phyloP scores from a whole-genome alignment of 2,113 vertebrate genomes.

The Indicator indicator region DNA sequence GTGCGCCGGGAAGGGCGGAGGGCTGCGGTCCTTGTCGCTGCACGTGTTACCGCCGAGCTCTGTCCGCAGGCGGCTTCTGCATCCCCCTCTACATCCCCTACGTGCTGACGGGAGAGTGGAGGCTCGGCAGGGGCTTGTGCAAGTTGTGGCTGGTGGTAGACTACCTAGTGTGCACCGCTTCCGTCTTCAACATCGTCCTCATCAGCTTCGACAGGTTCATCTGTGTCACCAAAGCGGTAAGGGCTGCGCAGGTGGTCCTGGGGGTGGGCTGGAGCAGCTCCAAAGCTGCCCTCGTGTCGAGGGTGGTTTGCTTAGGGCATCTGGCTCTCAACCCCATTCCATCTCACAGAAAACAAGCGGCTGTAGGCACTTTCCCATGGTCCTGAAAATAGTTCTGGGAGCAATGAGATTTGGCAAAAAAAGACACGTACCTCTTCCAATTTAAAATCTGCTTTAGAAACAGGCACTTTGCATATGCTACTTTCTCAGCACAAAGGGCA shows the following conservation, averaged over 20 bases:
- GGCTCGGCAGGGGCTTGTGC: conserved; percentile 73
- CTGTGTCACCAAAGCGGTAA: conserved; percentile 79
- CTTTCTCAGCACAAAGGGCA: not conserved
- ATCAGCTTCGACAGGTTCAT: conserved; percentile 82
- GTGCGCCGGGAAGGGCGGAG: not conserved
- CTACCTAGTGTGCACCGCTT: conserved; percentile 79
- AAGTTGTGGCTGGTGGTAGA: conserved; percentile 80
- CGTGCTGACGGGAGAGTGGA: conserved; percentile 76
- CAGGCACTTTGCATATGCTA: not conserved
- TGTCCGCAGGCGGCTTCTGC: conserved; percentile 77
- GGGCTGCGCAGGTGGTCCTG: not conserved
- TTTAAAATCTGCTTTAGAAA: not conserved
- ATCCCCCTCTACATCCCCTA: conserved; percentile 81
- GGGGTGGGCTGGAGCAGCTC: not conserved
- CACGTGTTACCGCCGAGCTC: not conserved
- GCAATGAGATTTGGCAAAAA: not conserved
- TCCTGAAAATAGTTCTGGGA: not conserved
- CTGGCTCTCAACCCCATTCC: accelerated
- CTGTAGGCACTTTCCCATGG: accelerated
- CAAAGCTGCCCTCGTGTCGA: not conserved
- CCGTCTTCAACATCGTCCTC: conserved; percentile 80
- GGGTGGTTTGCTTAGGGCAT: not conserved
- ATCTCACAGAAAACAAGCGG: accelerated
- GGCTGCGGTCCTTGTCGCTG: accelerated
- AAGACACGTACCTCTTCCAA: not conserved